These are phyloP conservation scores for Pseudachorutes palmiensis DNA, from an alignment of 1,140 invertebrate species.

Conservation along the genomic window DNA sequence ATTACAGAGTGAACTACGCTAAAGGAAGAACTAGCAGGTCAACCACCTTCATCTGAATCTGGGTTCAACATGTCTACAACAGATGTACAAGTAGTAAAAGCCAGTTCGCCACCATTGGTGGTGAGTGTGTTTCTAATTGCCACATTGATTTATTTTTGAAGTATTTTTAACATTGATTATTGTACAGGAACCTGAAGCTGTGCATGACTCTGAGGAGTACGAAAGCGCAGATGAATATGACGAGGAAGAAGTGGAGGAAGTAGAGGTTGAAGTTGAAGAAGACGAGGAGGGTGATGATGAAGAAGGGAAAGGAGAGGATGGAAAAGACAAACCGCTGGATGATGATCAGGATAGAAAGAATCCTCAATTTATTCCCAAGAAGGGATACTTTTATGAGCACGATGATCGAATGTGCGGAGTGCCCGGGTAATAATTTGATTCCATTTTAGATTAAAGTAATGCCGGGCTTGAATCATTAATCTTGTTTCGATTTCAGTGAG, in stretches of 20 bases:
- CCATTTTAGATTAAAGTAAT: neutral
- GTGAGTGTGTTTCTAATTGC: no score
- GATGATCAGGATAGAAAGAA: slow-evolving; percentile 91
- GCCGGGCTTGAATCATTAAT: no score
- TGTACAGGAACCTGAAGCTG: slow-evolving; percentile 12
- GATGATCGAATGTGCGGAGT: slow-evolving; percentile 70
- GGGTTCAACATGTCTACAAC: no score
- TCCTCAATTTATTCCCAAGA: slow-evolving; percentile 92
- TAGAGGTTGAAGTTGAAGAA: slow-evolving; percentile 35
- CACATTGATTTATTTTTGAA: no score
- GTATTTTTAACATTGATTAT: slow-evolving; percentile 3
- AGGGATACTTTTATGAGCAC: slow-evolving; percentile 93
- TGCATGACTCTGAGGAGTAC: slow-evolving; percentile 37
- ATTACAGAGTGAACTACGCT: no score
- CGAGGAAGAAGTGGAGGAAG: slow-evolving; percentile 36
- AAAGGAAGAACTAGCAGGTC: no score
- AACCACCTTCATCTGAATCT: no score
- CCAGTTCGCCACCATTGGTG: no score
- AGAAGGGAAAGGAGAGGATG: slow-evolving; percentile 42
- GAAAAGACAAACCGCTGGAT: slow-evolving; percentile 60
- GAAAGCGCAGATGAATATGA: slow-evolving; percentile 38
- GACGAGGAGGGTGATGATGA: slow-evolving; percentile 40
- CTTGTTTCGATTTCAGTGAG: slow-evolving; percentile 17
- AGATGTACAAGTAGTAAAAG: no score
- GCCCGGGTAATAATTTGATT: neutral